Evolutionary conservation across 2,888 invertebrate genomes (phyloP), one percentile per base, ranked within the genome.

Genomic region (Leucophenga montana): DNA sequence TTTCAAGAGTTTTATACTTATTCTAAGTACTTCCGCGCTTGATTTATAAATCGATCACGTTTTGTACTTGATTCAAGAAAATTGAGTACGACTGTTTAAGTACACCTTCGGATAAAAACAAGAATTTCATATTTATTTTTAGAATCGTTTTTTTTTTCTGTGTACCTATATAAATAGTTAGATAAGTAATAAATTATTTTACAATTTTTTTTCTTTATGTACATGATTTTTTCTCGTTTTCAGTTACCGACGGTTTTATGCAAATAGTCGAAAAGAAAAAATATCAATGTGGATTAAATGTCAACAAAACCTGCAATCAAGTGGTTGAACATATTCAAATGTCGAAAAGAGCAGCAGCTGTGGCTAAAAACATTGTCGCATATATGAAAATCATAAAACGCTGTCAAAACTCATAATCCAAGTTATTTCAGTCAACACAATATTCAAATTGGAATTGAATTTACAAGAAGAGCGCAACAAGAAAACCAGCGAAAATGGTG

Each of bases 401-500:
- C 50, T 50, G 50, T 50, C 18, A 8, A 6, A 71, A 53, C 59
- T 20, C 18, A 31, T 48, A 50, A 44, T 72, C 66, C 72, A 64
- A 69, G 50, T 69, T 74, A 69, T 69, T 71, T 70, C 39, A 39
- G 75, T 65, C 67, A 70, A 62, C 64, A 69, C 8, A 31, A 57
- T 39, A 39, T 39, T 39, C 39, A 39, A 39, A 39, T 39, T 39
- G 39, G 39, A 39, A 39, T 39, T 39, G 11, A 39, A 39, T 39
- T 39, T 11, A 33, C 53, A 62, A 33, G 66, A 71, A 8, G 57
- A 39, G 61, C 56, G 14, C 27, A 66, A 31, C 18, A 50, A 50
- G 54, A 39, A 66, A 44, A 18, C 22, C 31, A 66, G 13, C 22
- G 80, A 88, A 84, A 80, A 88, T 88, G 88, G 88, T 88, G 79